These are phyloP conservation scores for Sinelater perroti DNA, from an alignment of 2,888 invertebrate genomes.

Conservation along the genomic window DNA sequence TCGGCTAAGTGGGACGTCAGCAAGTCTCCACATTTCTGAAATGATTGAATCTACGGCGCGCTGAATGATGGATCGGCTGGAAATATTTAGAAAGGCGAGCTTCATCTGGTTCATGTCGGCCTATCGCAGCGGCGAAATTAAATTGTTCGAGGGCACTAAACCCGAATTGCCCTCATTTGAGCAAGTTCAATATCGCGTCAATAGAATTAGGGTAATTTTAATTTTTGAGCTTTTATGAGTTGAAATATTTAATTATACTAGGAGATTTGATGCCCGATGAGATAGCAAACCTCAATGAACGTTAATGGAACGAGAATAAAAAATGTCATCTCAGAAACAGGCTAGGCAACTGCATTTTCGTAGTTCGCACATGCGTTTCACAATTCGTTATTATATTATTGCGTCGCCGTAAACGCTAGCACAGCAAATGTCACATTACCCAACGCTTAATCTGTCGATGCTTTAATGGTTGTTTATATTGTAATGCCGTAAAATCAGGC, in stretches of 20 bases:
- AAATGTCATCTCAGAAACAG: no score
- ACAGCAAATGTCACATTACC: conserved; percentile 30
- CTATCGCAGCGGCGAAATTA: background rate
- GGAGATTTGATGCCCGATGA: no score
- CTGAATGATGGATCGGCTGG: background rate
- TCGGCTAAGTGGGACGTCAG: conserved; percentile 26
- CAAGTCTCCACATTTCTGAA: conserved; percentile 26
- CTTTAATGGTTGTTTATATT: conserved; percentile 27
- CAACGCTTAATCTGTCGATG: conserved; percentile 20
- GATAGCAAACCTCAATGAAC: no score
- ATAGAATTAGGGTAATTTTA: no score
- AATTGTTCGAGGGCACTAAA: background rate
- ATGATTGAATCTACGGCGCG: conserved; percentile 15
- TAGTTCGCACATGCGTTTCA: conserved; percentile 2
- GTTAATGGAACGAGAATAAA: no score
- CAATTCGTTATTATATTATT: conserved; percentile 18
- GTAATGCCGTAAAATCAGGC: conserved; percentile 21
- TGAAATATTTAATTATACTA: no score
- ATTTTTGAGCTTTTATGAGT: no score
- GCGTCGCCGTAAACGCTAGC: conserved; percentile 19
- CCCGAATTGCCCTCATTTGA: conserved; percentile 5
- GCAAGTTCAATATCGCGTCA: no score
- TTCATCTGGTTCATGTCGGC: conserved; percentile 16
- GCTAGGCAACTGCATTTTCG: background rate
- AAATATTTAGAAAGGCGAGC: conserved; percentile 16